Conservation (phyloP, 2,888 invertebrate species). For the Bembecia ichneumoniformis region DNA sequence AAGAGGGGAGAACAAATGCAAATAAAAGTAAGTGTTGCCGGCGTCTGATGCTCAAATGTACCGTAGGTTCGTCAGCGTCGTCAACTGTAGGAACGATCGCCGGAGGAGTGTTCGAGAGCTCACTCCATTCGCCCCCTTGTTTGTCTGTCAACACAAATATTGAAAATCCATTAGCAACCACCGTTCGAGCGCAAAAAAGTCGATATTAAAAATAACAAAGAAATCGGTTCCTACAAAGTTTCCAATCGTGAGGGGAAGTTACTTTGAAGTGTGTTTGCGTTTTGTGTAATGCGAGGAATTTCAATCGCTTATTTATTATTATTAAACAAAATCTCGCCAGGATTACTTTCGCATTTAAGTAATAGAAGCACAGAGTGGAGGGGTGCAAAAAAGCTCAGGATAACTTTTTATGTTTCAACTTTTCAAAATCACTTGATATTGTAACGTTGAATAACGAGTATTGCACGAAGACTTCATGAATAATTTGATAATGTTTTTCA, state of each 20-base stretch:
- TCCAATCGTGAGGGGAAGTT: constrained; percentile 30
- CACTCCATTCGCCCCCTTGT: constrained; percentile 52
- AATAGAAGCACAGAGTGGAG: constrained; percentile 2
- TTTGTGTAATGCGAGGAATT: constrained; percentile 13
- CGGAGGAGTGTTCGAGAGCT: constrained; percentile 27
- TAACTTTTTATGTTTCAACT: background rate
- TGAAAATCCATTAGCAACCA: constrained; percentile 67
- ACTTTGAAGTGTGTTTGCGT: constrained; percentile 32
- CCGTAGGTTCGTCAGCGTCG: background rate
- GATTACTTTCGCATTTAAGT: constrained; percentile 8
- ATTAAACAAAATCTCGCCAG: constrained; percentile 8
- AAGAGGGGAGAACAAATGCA: no score
- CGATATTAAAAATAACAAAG: constrained; percentile 63
- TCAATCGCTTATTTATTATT: constrained; percentile 8
- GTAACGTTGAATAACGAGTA: background rate
- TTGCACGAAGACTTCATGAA: background rate
- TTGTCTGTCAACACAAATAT: constrained; percentile 66
- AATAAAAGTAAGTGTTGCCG: no score
- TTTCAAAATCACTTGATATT: background rate
- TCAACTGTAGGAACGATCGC: constrained; percentile 6
- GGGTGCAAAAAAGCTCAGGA: background rate
- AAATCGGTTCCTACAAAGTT: constrained; percentile 45
- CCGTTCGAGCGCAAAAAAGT: constrained; percentile 51
- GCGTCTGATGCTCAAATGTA: no score
- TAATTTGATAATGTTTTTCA: no score